These are phyloP conservation scores for Drosophila nr. medialis DNA, from an alignment of 2,888 invertebrate species.

Conservation along the genomic window DNA sequence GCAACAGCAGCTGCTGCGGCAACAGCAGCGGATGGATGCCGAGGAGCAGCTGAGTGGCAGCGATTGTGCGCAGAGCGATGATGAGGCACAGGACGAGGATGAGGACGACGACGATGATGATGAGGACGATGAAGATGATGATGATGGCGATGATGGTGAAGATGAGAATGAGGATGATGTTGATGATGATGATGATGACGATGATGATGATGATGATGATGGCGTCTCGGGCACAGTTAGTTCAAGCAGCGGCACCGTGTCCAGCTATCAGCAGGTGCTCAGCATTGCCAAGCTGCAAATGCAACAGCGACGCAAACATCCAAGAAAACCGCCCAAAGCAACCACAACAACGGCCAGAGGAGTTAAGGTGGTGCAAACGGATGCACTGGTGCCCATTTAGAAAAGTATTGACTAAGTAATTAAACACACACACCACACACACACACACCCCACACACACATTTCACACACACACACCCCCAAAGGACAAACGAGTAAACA, in stretches of 20 bases:
- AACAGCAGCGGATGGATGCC: conserved; percentile 7
- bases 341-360: conserved; percentile 3
- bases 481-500: conserved; percentile 77
- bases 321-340: conserved; percentile 82
- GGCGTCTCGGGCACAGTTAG: conserved; percentile 64
- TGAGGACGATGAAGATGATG: conserved; percentile 27
- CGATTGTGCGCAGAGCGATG: conserved; percentile 39
- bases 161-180: conserved; percentile 37
- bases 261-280: conserved; percentile 80
- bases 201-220: conserved; percentile 62
- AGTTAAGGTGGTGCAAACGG: conserved; percentile 54
- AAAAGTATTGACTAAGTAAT: conserved; percentile 63
- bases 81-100: conserved; percentile 23
- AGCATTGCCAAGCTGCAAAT: conserved; percentile 79
- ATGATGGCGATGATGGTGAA: conserved; percentile 24
- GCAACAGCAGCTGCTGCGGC: conserved; percentile 26
- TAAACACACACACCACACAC: conserved; percentile 1
- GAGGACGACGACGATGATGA: conserved; percentile 35
- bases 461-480: background rate
- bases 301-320: conserved; percentile 83
- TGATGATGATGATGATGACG: conserved; percentile 38
- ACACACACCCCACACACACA: conserved; percentile 1
- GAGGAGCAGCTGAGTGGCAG: conserved; percentile 41
- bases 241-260: conserved; percentile 70
- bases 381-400: conserved; percentile 68